A percentile compares a stretch with the other conserved stretches of the same genome.
phyloP scores from a whole-genome alignment of 2,888 invertebrate species.

The Sisyra terminalis region DNA sequence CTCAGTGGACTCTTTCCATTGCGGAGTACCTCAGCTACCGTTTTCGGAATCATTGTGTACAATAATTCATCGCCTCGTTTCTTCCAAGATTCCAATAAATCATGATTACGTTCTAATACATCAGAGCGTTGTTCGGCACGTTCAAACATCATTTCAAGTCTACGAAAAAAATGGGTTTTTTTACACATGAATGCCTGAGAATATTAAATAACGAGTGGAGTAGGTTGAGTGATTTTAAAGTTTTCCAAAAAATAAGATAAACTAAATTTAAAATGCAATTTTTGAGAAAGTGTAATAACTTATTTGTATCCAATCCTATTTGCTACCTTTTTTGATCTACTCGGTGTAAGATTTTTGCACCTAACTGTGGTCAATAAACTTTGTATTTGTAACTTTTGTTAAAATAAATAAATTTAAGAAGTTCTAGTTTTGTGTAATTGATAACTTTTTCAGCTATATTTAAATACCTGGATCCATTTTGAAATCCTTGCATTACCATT shows the following conservation, averaged over 20 bases:
- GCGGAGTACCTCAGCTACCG: conserved; percentile 65
- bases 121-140: conserved; percentile 63
- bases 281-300: too few relatives aligned
- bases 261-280: too few relatives aligned
- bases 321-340: too few relatives aligned
- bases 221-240: too few relatives aligned
- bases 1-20: conserved; percentile 57
- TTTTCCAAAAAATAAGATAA: too few relatives aligned
- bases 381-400: too few relatives aligned
- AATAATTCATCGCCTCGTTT: conserved; percentile 69
- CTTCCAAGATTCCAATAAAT: conserved; percentile 70
- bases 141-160: conserved; percentile 65
- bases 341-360: too few relatives aligned
- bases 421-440: not conserved
- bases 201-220: too few relatives aligned
- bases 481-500: conserved; percentile 71
- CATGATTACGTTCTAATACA: conserved; percentile 61
- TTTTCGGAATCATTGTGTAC: conserved; percentile 84
- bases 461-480: conserved; percentile 52
- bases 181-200: too few relatives aligned
- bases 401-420: too few relatives aligned
- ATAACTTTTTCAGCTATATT: not conserved
- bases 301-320: too few relatives aligned
- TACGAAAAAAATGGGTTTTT: conserved; percentile 16
- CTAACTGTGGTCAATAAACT: too few relatives aligned